A percentile compares a stretch with the other conserved stretches of the same genome.
Evolutionary conservation across 2,113 vertebrate species (phyloP).

Genomic region (Gorsachius goisagi): DNA sequence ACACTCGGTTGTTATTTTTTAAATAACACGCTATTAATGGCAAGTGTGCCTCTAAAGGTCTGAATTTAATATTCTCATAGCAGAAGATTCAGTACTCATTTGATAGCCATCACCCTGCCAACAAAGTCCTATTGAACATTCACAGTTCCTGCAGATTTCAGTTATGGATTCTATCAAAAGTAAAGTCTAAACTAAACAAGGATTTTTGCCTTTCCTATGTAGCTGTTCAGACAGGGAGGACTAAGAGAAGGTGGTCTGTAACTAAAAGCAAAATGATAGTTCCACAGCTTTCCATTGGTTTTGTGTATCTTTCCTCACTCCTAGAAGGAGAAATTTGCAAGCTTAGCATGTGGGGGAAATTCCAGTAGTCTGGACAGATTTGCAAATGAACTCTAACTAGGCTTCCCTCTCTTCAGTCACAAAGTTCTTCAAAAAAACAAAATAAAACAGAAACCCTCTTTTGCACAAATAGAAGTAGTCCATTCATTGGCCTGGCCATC

Average conservation of each 20-base stretch:
- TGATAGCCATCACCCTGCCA: not conserved
- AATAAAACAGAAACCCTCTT: not conserved
- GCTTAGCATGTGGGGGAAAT: not conserved
- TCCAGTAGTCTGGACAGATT: not conserved
- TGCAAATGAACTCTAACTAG: not conserved
- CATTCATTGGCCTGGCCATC: not conserved
- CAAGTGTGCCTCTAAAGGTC: not conserved
- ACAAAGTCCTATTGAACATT: not conserved
- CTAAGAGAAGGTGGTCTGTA: not conserved
- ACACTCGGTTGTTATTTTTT: not conserved
- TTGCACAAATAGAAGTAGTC: not conserved
- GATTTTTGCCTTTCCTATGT: not conserved
- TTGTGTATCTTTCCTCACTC: not conserved
- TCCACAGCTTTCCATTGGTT: not conserved
- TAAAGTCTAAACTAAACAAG: not conserved
- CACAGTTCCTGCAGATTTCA: not conserved
- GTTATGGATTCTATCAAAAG: not conserved
- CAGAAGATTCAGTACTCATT: not conserved
- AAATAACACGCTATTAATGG: not conserved
- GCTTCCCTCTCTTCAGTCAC: not conserved
- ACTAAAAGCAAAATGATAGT: not conserved
- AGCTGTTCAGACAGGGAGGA: not conserved
- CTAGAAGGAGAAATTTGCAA: not conserved
- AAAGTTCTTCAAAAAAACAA: not conserved
- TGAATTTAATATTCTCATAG: not conserved